phyloP scores from a whole-genome alignment of 1,140 invertebrate genomes.

The Drosophila biarmipes region DNA sequence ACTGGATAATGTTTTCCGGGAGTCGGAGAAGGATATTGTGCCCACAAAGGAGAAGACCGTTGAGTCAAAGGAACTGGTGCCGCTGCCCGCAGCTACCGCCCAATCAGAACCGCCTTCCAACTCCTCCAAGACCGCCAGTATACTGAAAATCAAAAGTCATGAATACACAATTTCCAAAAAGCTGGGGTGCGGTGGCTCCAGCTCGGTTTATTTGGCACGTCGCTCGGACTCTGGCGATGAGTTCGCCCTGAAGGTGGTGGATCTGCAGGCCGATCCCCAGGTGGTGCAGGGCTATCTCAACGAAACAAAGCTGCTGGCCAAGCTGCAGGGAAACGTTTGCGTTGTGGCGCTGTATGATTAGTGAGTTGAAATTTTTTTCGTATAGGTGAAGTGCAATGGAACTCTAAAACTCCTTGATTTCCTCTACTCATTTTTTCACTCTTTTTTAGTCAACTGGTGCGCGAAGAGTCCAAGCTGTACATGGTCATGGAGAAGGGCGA shows the following conservation, averaged over 20 bases:
- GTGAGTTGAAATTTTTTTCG: slow-evolving; percentile 87
- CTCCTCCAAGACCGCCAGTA: slow-evolving; percentile 9
- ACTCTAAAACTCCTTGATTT: neutral
- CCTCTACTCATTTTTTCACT: neutral
- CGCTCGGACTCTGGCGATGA: slow-evolving; percentile 60
- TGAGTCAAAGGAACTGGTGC: slow-evolving; percentile 9
- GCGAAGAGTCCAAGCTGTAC: slow-evolving; percentile 88
- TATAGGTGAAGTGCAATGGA: too few relatives aligned
- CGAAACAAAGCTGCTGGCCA: slow-evolving; percentile 94
- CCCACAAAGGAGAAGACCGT: neutral
- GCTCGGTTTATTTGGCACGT: slow-evolving; percentile 73
- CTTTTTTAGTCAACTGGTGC: slow-evolving; percentile 85
- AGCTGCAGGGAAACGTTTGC: slow-evolving; percentile 92
- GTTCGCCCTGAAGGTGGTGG: slow-evolving; percentile 86
- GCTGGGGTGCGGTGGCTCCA: slow-evolving; percentile 79
- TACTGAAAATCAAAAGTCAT: slow-evolving; percentile 67
- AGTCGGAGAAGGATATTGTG: slow-evolving; percentile 12
- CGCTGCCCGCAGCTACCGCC: neutral
- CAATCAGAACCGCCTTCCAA: neutral
- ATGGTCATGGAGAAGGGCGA: slow-evolving; percentile 97
- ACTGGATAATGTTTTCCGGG: slow-evolving; percentile 57
- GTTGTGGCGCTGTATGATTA: slow-evolving; percentile 95
- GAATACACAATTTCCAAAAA: slow-evolving; percentile 75
- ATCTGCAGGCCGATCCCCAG: slow-evolving; percentile 89
- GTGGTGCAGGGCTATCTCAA: slow-evolving; percentile 93